Evolutionary conservation across 2,113 vertebrate species (phyloP).

Genomic region (Macrotis lagotis): DNA sequence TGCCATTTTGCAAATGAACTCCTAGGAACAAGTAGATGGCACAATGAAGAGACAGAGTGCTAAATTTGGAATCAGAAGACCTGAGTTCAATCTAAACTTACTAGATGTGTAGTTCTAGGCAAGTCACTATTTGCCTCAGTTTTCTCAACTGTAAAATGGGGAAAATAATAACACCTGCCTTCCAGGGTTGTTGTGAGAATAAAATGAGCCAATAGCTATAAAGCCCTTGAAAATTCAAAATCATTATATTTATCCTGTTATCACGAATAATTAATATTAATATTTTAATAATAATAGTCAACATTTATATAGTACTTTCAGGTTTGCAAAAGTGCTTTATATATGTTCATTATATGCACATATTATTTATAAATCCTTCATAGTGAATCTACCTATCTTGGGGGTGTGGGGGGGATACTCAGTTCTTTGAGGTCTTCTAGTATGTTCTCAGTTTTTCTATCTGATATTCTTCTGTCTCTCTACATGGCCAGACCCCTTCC

Average conservation of each 20-base stretch:
- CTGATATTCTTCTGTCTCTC: background rate
- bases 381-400: background rate
- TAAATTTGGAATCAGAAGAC: background rate
- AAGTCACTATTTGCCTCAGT: background rate
- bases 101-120: background rate
- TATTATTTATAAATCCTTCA: background rate
- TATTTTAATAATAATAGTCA: background rate
- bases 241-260: background rate
- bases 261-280: background rate
- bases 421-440: background rate
- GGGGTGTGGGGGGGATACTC: background rate
- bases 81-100: background rate
- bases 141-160: background rate
- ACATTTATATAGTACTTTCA: too few relatives aligned
- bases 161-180: background rate
- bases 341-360: background rate
- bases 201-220: background rate
- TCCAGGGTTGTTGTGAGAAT: background rate
- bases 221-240: background rate
- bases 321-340: background rate
- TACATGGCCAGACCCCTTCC: background rate
- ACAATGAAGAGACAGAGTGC: too few relatives aligned
- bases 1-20: too few relatives aligned
- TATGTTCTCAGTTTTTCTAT: background rate
- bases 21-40: too few relatives aligned